Evolutionary conservation across 1,140 invertebrate species (phyloP).

Genomic region (Drosophila lowei): DNA sequence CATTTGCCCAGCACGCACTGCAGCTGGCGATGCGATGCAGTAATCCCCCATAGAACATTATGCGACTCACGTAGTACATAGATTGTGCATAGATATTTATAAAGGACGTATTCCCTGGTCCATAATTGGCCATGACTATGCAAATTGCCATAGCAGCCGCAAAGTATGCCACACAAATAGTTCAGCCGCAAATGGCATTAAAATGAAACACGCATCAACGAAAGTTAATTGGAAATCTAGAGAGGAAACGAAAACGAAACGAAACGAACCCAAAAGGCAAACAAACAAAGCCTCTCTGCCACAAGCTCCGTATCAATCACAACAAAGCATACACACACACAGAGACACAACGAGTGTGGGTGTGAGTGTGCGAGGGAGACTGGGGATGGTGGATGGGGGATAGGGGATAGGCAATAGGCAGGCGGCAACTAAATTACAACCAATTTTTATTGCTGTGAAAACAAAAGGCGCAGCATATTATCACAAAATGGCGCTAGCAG

Average conservation of each 20-base stretch:
- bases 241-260: constrained; percentile 18
- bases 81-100: constrained; percentile 15
- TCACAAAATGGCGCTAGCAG: constrained; percentile 69
- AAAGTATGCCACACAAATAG: constrained; percentile 71
- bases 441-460: constrained; percentile 81
- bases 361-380: no score
- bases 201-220: constrained; percentile 74
- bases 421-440: constrained; percentile 73
- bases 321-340: constrained; percentile 42
- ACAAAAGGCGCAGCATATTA: constrained; percentile 79
- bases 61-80: constrained; percentile 61
- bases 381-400: not conserved
- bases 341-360: constrained; percentile 14
- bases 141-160: constrained; percentile 63
- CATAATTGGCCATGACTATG: constrained; percentile 76
- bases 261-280: constrained; percentile 11
- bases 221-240: constrained; percentile 75
- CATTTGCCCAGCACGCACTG: not conserved
- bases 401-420: constrained; percentile 2
- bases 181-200: constrained; percentile 46
- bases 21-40: constrained; percentile 10
- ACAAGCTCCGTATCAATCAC: constrained; percentile 69
- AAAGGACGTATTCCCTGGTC: constrained; percentile 1
- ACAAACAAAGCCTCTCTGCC: constrained; percentile 50
- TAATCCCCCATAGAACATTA: constrained; percentile 46